Conservation (phyloP, 2,797 vertebrate species). For the Circus cinereus region DNA sequence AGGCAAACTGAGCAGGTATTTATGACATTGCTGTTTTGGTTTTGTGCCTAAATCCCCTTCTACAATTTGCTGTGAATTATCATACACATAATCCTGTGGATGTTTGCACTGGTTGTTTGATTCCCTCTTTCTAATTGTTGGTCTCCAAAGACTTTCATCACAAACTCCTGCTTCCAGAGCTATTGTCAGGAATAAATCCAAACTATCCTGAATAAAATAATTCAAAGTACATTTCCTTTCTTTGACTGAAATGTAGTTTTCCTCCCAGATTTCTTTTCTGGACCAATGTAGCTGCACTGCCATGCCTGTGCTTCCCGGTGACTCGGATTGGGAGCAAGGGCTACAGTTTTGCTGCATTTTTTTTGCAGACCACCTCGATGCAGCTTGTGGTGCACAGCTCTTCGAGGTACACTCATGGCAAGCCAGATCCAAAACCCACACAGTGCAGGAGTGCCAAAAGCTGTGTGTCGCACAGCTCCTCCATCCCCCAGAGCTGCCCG, state of each 20-base stretch:
- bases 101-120: neutral
- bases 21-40: neutral
- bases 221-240: neutral
- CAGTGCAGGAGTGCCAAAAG: neutral
- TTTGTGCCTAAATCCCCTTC: neutral
- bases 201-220: slow-evolving; percentile 1
- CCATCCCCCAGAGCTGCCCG: neutral
- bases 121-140: neutral
- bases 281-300: neutral
- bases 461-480: neutral
- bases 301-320: neutral
- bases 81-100: neutral
- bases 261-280: neutral
- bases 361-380: neutral
- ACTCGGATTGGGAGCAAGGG: fast-evolving
- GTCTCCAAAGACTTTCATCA: neutral
- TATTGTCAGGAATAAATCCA: slow-evolving; percentile 20
- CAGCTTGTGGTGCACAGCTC: neutral
- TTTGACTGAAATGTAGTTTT: neutral
- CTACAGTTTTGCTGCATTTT: neutral
- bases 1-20: neutral
- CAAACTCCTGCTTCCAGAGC: slow-evolving; percentile 2
- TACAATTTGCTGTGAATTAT: slow-evolving; percentile 26
- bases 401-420: neutral
- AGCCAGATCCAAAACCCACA: neutral